Evolutionary conservation across 1,140 invertebrate species (phyloP), one percentile per base, ranked within the genome.

Genomic region (Penaeus chinensis): DNA sequence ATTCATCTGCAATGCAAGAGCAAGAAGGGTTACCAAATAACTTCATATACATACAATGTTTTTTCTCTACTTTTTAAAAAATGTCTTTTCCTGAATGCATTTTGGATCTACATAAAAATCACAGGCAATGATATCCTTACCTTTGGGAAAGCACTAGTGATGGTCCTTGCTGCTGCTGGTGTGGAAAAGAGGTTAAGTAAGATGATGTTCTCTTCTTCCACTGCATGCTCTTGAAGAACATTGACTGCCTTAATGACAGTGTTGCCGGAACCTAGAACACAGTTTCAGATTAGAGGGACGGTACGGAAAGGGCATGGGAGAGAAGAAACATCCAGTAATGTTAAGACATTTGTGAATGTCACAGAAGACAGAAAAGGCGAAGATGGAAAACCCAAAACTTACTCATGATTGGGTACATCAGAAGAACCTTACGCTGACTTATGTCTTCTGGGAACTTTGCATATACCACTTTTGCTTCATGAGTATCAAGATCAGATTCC

Each of bases 321-420:
- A 16, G 54, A 13, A 54, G 54, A 54, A 11, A 54, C 16, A 54
- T 54, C 32, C 24, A 47, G 5, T 32, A 42, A 79, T 62, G 18
- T 0, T 42, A 27, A 65, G 24, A 62, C n/a, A 65, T 65, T n/a
- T 54, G 54, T 2, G 47, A 82, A 22, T 20, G 62, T 22, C n/a
- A 91, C 90, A 88, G 71, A 27, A 88, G 84, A n/a, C n/a, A 20
- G 20, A 62, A 65, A 71, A 88, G 27, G 20, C 2, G 19, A 77
- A 77, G 20, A 47, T 20, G 16, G 42, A 42, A 77, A 91, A 95
- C 27, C 19, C 11, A 16, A 11, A 32, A 90, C 89, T 90, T 71
- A 90, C 97, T 98, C 97, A 99, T 98, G 83, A 99, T 99, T 27
- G 98, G 98, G 93, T 99, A 99, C 96, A 99, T 98, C 0, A 99